These are phyloP conservation scores for Geophilus truncorum DNA, from an alignment of 2,888 invertebrate species.

Conservation along the genomic window DNA sequence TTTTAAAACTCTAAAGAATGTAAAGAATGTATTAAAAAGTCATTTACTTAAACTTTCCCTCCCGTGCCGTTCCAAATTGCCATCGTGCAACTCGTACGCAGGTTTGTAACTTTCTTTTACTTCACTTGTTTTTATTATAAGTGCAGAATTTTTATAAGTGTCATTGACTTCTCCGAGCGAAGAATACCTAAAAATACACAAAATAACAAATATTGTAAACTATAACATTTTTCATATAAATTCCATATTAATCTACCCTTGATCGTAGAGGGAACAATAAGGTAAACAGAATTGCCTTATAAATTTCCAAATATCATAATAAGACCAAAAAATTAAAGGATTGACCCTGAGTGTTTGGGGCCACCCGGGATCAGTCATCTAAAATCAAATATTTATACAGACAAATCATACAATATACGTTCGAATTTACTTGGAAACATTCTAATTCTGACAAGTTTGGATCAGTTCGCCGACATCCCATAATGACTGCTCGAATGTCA, in stretches of 20 bases:
- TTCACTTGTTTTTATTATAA: conserved; percentile 54
- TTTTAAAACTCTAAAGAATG: background rate
- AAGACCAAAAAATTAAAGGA: conserved; percentile 88
- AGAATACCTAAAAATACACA: conserved; percentile 61
- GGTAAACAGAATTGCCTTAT: conserved; percentile 70
- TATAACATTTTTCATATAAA: background rate
- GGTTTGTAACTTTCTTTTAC: conserved; percentile 60
- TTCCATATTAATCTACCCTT: conserved; percentile 68
- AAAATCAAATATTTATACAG: background rate
- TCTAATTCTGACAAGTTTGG: conserved; percentile 67
- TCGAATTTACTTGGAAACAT: conserved; percentile 62
- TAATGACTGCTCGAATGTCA: conserved; percentile 72
- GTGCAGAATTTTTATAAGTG: conserved; percentile 71
- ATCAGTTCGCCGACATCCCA: conserved; percentile 88
- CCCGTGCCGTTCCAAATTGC: conserved; percentile 60
- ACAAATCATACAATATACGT: background rate
- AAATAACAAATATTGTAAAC: background rate
- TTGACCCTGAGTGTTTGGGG: conserved; percentile 81
- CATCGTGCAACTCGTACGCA: conserved; percentile 65
- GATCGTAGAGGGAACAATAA: conserved; percentile 85
- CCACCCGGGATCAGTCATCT: conserved; percentile 78
- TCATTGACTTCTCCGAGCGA: conserved; percentile 78
- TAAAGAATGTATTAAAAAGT: too few species aligned
- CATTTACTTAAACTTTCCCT: conserved; percentile 42
- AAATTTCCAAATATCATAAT: conserved; percentile 86